phyloP scores from a whole-genome alignment of 2,797 vertebrate species.

The Acanthurus lineatus region DNA sequence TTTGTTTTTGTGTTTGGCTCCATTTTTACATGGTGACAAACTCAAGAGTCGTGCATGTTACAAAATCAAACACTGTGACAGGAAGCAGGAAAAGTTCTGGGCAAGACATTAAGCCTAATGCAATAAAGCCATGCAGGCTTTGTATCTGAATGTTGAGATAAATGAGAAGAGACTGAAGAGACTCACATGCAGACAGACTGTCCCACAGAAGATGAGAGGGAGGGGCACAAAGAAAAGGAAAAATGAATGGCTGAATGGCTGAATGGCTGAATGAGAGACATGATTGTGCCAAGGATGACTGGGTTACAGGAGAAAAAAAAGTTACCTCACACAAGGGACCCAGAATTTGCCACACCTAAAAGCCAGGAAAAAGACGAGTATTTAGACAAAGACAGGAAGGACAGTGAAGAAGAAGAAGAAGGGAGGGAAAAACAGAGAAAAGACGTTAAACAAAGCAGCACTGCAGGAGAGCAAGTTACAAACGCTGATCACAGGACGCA shows the following conservation, averaged over 20 bases:
- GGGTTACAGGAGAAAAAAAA: slow-evolving; percentile 47
- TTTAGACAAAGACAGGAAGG: slow-evolving; percentile 38
- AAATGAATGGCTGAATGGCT: slow-evolving; percentile 28
- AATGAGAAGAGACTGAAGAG: slow-evolving; percentile 26
- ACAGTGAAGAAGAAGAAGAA: slow-evolving; percentile 4
- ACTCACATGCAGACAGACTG: slow-evolving; percentile 76
- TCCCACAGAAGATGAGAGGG: slow-evolving; percentile 47
- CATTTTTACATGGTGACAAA: background rate
- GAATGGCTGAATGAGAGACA: slow-evolving; percentile 25
- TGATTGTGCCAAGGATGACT: slow-evolving; percentile 22
- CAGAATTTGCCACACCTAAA: slow-evolving; percentile 93
- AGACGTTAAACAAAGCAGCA: slow-evolving; percentile 63
- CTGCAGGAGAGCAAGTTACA: slow-evolving; percentile 4
- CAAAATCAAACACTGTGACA: background rate
- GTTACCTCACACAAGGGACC: slow-evolving; percentile 94
- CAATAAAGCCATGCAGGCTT: background rate
- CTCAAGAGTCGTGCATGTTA: background rate
- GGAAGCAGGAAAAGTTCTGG: background rate
- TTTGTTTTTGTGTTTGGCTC: background rate
- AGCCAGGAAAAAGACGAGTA: slow-evolving; percentile 75
- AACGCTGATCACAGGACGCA: slow-evolving; percentile 3
- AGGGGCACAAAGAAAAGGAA: slow-evolving; percentile 27
- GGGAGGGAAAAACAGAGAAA: slow-evolving; percentile 23
- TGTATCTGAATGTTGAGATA: background rate
- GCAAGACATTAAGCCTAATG: background rate